Percentiles rank a stretch among this genome's conserved stretches.
Conservation (phyloP, 2,888 invertebrate species). For the Drosophila lacicola region DNA sequence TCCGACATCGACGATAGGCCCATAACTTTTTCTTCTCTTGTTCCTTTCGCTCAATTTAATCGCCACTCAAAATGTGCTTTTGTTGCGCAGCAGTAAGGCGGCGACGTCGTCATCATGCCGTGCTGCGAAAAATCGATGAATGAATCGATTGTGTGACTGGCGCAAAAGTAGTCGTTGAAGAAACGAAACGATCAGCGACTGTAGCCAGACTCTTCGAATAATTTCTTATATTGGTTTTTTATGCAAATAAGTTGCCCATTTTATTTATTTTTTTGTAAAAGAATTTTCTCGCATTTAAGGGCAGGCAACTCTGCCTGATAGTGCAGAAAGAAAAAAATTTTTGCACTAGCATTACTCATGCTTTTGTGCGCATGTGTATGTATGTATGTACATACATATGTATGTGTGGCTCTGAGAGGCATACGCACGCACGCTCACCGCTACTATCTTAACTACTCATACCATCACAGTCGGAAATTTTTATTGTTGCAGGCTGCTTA, state of each 20-base stretch:
- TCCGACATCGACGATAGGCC: conserved; percentile 36
- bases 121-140: conserved; percentile 85
- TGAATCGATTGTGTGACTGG: conserved; percentile 83
- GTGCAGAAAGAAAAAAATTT: conserved; percentile 47
- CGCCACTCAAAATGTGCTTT: conserved; percentile 68
- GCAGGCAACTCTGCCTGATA: conserved; percentile 68
- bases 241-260: conserved; percentile 30
- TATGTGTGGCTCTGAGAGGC: conserved; percentile 34
- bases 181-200: neutral
- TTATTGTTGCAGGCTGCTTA: conserved; percentile 62
- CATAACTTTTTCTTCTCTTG: conserved; percentile 31
- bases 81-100: conserved; percentile 68
- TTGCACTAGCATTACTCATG: conserved; percentile 65
- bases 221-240: conserved; percentile 11
- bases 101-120: conserved; percentile 50
- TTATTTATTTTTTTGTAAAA: conserved; percentile 2
- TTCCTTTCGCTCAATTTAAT: conserved; percentile 23
- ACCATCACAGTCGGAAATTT: conserved; percentile 50
- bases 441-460: conserved; percentile 49
- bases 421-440: conserved; percentile 55
- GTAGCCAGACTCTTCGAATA: neutral
- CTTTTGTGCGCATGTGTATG: conserved; percentile 70
- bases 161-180: conserved; percentile 21
- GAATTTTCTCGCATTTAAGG: conserved; percentile 19
- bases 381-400: conserved; percentile 23